These are phyloP conservation scores for Heliconius ethilla DNA, from an alignment of 2,888 invertebrate genomes.

Conservation along the genomic window DNA sequence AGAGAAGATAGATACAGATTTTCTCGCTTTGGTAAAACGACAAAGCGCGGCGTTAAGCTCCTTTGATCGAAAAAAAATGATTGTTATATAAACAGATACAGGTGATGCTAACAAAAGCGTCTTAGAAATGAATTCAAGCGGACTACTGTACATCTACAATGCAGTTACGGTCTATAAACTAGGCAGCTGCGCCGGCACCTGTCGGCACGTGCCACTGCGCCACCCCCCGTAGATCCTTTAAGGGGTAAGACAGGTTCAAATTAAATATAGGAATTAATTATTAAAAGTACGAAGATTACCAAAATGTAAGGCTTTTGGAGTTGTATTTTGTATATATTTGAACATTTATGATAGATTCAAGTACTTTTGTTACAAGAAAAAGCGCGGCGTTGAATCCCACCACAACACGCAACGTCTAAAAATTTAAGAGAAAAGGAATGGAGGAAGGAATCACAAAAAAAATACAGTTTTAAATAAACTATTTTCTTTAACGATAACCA, in stretches of 20 bases:
- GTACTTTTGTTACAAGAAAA: background rate
- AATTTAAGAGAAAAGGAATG: too few relatives aligned
- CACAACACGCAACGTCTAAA: too few relatives aligned
- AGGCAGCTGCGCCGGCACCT: slow-evolving; percentile 50
- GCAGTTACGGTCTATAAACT: slow-evolving; percentile 25
- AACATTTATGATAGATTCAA: background rate
- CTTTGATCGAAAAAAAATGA: background rate
- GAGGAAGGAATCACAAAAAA: too few relatives aligned
- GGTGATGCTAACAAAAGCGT: background rate
- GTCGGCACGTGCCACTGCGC: slow-evolving; percentile 53
- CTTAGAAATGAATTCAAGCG: background rate
- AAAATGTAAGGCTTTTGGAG: background rate
- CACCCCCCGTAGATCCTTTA: slow-evolving; percentile 30
- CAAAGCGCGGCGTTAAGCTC: too few relatives aligned
- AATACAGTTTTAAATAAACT: too few relatives aligned
- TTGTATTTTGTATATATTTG: background rate
- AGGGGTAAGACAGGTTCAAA: slow-evolving; percentile 13
- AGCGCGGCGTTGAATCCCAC: background rate
- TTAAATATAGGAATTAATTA: too few relatives aligned
- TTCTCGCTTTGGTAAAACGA: too few relatives aligned
- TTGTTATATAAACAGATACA: background rate
- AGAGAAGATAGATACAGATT: too few relatives aligned
- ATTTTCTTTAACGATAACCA: too few relatives aligned
- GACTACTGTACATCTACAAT: background rate
- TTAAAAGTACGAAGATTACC: background rate